Base-by-base conservation (phyloP, 2,797 vertebrate genomes). In the Alexandromys oeconomus region DNA sequence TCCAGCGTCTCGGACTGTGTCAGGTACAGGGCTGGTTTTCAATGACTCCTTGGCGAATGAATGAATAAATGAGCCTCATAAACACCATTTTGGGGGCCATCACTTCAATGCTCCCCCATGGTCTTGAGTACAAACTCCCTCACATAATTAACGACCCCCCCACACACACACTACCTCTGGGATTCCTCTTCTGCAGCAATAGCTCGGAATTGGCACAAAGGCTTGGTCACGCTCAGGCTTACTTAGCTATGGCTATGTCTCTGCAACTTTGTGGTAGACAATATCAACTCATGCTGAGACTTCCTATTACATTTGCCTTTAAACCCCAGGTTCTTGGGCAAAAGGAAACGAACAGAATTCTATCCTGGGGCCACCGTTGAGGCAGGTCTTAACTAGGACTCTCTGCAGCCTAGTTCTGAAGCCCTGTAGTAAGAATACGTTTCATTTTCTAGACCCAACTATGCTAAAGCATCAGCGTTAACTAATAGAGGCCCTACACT, bases 281-380 rank as follows among this genome's bases (percentile, higher is more conserved):
- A 5, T 61, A 21, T 71, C 69, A 84, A 3, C 34, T 91, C 29
- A 46, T 19, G 9, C 61, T n/a, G 25, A 85, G 31, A 73, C 40
- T 85, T 82, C 15, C 71, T 51, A 37, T n/a, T 11, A 21, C 25
- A 67, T 85, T 86, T 57, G 4, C 84, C 23, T 34, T 48, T 51
- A 80, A 92, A 92, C 57, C 67, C 40, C 54, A 96, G 94, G 31
- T 82, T 69, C 34, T n/a, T 74, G 69, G 74, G 63, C 67, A 78
- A 89, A 79, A 93, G 86, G 34, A 8, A 73, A 23, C 48, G 34
- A 76, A n/a, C 54, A 76, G 31, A 86, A 73, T 92, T 79, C 31
- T 94, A 92, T 87, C 34, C 69, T 59, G 27, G 40, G 54, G 80
- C 71, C n/a, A 43, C 29, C 21, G 94, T 29, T 15, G 43, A 37